phyloP scores from a whole-genome alignment of 2,113 vertebrate genomes.

The Pungitius pungitius region DNA sequence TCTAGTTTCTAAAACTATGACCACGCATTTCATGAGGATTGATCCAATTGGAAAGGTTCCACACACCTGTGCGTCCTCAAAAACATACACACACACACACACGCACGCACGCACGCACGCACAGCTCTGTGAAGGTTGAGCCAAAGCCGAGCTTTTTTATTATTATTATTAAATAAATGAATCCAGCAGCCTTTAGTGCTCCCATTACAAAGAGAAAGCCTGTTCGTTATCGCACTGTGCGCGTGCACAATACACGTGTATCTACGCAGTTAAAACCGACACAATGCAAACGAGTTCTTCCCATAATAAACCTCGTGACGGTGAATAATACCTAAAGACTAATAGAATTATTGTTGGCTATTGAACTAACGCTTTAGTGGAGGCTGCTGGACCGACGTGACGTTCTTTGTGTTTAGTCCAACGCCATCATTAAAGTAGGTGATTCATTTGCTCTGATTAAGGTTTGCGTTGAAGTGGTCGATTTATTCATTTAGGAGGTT shows the following conservation, averaged over 20 bases:
- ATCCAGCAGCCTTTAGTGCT: background rate
- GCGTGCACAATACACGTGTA: background rate
- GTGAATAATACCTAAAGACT: background rate
- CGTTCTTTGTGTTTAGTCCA: background rate
- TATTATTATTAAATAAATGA: background rate
- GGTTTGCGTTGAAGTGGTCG: background rate
- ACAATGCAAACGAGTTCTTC: background rate
- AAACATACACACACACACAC: background rate
- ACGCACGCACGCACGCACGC: background rate
- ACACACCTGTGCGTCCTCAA: conserved; percentile 4
- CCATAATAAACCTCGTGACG: background rate
- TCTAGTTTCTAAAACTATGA: background rate
- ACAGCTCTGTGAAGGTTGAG: background rate
- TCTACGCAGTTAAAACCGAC: background rate
- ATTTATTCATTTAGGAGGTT: background rate
- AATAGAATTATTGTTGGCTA: background rate
- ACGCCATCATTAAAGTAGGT: background rate
- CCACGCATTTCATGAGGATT: background rate
- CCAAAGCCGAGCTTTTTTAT: background rate
- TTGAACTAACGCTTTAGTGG: background rate
- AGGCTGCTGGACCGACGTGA: background rate
- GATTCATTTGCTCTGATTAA: too few relatives aligned
- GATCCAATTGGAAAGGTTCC: background rate
- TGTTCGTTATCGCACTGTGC: background rate
- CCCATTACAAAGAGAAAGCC: background rate